A percentile compares a stretch with the other conserved stretches of the same genome.
These are phyloP conservation scores for Parazoanthus darwini DNA, from an alignment of 92 coral and sea anemone genomes.

Conservation along the genomic window DNA sequence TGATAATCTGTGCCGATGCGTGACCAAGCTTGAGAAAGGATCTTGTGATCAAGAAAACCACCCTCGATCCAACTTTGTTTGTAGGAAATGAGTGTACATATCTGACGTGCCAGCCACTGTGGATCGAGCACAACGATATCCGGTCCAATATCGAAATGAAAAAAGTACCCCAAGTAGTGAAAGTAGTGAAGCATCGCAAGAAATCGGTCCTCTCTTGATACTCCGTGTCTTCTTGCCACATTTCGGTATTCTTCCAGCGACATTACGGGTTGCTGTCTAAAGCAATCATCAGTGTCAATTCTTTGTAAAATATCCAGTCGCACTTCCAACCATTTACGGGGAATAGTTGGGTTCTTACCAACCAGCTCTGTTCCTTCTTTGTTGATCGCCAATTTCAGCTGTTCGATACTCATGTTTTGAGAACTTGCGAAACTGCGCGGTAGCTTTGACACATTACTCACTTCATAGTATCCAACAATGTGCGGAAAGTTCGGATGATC, in stretches of 20 bases:
- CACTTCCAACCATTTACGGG: slow-evolving; percentile 5
- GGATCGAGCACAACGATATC: slow-evolving; percentile 12
- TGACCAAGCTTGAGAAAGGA: slow-evolving; percentile 14
- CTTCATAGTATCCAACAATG: slow-evolving; percentile 22
- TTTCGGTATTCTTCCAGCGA: not conserved
- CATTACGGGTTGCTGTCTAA: not conserved
- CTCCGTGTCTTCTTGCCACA: slow-evolving; percentile 1
- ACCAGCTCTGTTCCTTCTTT: slow-evolving; percentile 3
- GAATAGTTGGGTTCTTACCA: slow-evolving; percentile 18
- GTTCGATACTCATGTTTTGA: slow-evolving; percentile 10
- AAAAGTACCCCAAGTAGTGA: slow-evolving; percentile 6
- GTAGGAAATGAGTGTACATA: slow-evolving; percentile 13
- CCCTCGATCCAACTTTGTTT: slow-evolving; percentile 9
- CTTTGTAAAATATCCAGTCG: slow-evolving; percentile 9
- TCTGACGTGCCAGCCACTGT: slow-evolving; percentile 23
- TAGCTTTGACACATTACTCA: not conserved
- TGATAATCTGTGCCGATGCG: not conserved
- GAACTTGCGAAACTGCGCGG: not conserved
- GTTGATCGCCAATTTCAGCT: slow-evolving; percentile 2
- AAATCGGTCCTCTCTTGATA: not conserved
- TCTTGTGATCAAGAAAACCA: slow-evolving; percentile 14
- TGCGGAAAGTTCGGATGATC: slow-evolving; percentile 11
- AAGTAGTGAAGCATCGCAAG: slow-evolving; percentile 18
- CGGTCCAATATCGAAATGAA: slow-evolving; percentile 5
- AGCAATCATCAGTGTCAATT: not conserved